These are phyloP conservation scores for Tricholauxania praeusta DNA, from an alignment of 2,888 invertebrate species.

Conservation along the genomic window DNA sequence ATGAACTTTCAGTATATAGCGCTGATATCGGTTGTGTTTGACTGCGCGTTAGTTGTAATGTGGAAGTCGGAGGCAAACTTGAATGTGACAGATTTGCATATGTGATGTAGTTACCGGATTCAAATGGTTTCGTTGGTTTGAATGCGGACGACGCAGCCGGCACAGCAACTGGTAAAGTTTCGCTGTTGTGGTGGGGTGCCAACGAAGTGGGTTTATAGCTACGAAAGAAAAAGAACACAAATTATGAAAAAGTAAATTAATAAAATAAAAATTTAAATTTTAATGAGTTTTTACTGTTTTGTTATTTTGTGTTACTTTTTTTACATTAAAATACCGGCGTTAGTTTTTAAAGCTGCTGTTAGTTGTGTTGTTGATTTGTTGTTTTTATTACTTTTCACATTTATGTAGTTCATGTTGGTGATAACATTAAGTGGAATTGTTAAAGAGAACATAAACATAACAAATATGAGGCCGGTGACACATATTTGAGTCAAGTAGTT, in stretches of 20 bases:
- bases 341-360: constrained; percentile 14
- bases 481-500: too few species aligned
- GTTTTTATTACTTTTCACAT: too few species aligned
- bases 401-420: too few species aligned
- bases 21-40: constrained; percentile 56
- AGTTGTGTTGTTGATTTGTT: too few species aligned
- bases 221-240: constrained; percentile 2
- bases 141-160: constrained; percentile 61
- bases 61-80: constrained; percentile 39
- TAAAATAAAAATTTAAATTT: neutral
- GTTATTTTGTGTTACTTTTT: neutral
- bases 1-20: neutral
- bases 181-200: constrained; percentile 52
- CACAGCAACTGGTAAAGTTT: constrained; percentile 56
- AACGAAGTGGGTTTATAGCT: constrained; percentile 61
- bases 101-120: constrained; percentile 52
- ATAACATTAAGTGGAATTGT: too few species aligned
- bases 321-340: constrained; percentile 29
- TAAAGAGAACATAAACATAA: too few species aligned
- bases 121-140: constrained; percentile 62
- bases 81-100: constrained; percentile 52
- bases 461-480: too few species aligned
- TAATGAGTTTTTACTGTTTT: too few species aligned
- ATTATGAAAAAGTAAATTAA: neutral
- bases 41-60: constrained; percentile 56